Conservation (phyloP, 1,140 invertebrate species). For the Alviniconcha marisindica region DNA sequence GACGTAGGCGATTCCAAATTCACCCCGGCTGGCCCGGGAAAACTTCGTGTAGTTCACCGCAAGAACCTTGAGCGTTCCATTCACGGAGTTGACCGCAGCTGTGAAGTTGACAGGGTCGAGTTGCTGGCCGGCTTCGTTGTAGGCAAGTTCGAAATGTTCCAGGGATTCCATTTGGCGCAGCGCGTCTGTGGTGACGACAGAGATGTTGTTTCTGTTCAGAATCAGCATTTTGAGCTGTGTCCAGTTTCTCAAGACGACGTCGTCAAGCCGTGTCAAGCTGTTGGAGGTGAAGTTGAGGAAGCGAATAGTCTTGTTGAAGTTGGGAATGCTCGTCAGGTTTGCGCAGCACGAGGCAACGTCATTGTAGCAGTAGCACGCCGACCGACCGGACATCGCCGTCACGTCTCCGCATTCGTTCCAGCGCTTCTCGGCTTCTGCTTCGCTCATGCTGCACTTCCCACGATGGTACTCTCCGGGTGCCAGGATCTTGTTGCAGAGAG, state of each 20-base stretch:
- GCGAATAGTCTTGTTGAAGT: background rate
- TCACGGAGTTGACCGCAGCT: background rate
- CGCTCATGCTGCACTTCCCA: background rate
- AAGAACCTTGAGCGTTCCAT: background rate
- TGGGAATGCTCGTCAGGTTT: conserved; percentile 9
- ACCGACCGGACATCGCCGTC: background rate
- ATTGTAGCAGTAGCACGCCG: background rate
- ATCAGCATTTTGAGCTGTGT: conserved; percentile 22
- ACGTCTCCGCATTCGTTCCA: background rate
- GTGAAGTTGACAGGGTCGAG: background rate
- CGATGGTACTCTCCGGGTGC: background rate
- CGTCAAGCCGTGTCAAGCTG: conserved; percentile 4
- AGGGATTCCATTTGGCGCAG: background rate
- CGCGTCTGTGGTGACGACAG: background rate
- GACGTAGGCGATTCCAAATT: background rate
- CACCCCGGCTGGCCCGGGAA: background rate
- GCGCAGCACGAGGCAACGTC: conserved; percentile 5
- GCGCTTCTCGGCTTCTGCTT: background rate
- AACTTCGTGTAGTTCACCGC: conserved; percentile 16
- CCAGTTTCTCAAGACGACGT: background rate
- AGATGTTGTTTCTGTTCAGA: conserved; percentile 34
- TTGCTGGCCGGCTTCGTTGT: background rate
- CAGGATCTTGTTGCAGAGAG: background rate
- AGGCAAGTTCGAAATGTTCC: conserved; percentile 15
- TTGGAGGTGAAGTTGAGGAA: conserved; percentile 28